Evolutionary conservation across 2,888 invertebrate genomes (phyloP).

Genomic region (Dichetophora obliterata): DNA sequence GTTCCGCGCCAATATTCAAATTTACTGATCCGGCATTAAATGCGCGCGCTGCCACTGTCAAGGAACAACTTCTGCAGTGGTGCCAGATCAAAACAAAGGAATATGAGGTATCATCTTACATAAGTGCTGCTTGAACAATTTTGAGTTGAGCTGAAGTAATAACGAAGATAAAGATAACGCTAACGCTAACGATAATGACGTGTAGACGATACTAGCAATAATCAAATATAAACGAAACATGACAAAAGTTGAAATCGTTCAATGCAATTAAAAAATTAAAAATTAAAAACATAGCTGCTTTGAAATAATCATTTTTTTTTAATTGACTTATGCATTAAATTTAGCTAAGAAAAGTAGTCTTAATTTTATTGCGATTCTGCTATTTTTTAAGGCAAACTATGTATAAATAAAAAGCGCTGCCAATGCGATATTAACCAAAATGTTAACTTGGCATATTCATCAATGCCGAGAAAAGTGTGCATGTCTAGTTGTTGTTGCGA

Average conservation of each 20-base stretch:
- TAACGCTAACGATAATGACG: neutral
- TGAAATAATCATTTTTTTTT: neutral
- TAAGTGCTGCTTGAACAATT: constrained; percentile 30
- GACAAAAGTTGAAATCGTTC: neutral
- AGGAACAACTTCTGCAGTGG: constrained; percentile 97
- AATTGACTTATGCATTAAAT: no score
- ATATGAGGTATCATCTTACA: constrained; percentile 83
- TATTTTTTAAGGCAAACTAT: no score
- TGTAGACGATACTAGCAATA: neutral
- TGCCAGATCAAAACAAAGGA: constrained; percentile 97
- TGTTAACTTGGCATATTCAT: neutral
- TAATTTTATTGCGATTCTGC: neutral
- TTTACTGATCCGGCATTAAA: constrained; percentile 92
- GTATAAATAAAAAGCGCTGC: constrained; percentile 2
- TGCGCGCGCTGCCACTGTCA: constrained; percentile 93
- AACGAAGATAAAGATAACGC: neutral
- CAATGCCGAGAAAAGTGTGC: constrained; percentile 11
- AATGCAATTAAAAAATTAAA: neutral
- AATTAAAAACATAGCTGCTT: constrained; percentile 13
- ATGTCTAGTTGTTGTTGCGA: constrained; percentile 1
- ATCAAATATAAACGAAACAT: constrained; percentile 4
- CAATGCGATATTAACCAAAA: neutral
- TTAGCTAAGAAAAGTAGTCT: no score
- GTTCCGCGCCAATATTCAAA: constrained; percentile 84
- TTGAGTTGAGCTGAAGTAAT: constrained; percentile 17